These are phyloP conservation scores for Platycheirus albimanus DNA, from an alignment of 2,888 invertebrate species.

Conservation along the genomic window DNA sequence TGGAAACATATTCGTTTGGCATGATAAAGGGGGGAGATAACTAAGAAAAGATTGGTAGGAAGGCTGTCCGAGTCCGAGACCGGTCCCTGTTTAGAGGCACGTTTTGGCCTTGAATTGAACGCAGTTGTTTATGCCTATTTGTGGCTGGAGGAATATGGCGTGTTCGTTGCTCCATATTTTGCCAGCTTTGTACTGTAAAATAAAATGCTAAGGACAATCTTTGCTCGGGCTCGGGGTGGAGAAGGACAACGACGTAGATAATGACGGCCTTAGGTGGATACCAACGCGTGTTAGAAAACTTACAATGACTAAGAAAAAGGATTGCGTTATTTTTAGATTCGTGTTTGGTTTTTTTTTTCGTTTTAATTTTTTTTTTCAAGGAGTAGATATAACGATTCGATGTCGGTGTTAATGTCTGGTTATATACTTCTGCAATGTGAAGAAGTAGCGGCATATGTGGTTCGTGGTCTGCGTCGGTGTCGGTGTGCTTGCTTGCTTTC, in stretches of 20 bases:
- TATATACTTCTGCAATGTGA: conserved; percentile 9
- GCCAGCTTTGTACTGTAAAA: conserved; percentile 30
- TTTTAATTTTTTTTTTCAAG: conserved; percentile 9
- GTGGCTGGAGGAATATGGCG: conserved; percentile 60
- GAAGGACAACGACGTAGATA: conserved; percentile 1
- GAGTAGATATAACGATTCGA: no score
- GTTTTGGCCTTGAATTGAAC: conserved; percentile 74
- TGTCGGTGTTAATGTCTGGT: conserved; percentile 67
- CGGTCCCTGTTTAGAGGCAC: conserved; percentile 58
- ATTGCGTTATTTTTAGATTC: conserved; percentile 72
- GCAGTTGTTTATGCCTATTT: conserved; percentile 71
- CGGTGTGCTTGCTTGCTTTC: conserved; percentile 47
- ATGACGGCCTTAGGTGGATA: conserved; percentile 57
- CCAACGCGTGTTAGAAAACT: conserved; percentile 60
- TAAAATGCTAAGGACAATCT: not conserved
- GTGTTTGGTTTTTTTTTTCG: conserved; percentile 27
- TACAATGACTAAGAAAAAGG: conserved; percentile 73
- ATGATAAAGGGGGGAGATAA: not conserved
- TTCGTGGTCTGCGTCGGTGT: conserved; percentile 41
- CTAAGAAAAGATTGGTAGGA: not conserved
- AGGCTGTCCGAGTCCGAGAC: conserved; percentile 33
- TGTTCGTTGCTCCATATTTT: conserved; percentile 73
- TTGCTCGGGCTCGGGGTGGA: no score
- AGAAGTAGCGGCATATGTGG: conserved; percentile 61
- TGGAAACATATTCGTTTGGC: conserved; percentile 58